Evolutionary conservation across 2,113 vertebrate genomes (phyloP).

Genomic region (Macrotus californicus): DNA sequence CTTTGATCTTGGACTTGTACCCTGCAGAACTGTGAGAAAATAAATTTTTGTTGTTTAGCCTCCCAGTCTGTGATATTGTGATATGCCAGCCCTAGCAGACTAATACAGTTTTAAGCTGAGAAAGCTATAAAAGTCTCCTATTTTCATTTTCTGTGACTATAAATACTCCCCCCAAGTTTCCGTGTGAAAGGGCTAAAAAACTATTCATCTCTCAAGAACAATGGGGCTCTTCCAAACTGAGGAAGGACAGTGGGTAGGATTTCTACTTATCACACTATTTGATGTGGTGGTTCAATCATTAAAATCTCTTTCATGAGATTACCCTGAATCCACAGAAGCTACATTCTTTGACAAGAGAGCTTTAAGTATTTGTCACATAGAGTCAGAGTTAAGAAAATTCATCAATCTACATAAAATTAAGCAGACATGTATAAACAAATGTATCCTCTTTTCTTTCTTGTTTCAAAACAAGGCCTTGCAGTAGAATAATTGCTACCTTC

Average conservation of each 20-base stretch:
- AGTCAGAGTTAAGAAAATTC: neutral
- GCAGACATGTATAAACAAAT: neutral
- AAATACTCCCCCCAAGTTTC: neutral
- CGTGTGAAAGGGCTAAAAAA: neutral
- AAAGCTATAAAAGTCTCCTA: neutral
- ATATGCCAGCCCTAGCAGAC: neutral
- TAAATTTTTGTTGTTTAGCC: neutral
- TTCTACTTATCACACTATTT: neutral
- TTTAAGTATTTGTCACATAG: neutral
- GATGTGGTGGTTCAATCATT: neutral
- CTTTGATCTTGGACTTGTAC: neutral
- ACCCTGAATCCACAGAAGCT: neutral
- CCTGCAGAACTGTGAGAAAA: neutral
- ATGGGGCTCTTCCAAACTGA: neutral
- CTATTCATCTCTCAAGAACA: neutral
- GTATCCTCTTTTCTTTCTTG: neutral
- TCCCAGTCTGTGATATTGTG: neutral
- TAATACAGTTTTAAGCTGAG: neutral
- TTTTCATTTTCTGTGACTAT: neutral
- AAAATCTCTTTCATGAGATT: conserved; percentile 19
- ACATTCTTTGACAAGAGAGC: neutral
- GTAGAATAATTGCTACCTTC: neutral
- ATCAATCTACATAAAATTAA: neutral
- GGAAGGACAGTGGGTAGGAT: neutral
- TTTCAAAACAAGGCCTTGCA: neutral